Conservation (phyloP, 2,797 vertebrate species). For the Dallia pectoralis region DNA sequence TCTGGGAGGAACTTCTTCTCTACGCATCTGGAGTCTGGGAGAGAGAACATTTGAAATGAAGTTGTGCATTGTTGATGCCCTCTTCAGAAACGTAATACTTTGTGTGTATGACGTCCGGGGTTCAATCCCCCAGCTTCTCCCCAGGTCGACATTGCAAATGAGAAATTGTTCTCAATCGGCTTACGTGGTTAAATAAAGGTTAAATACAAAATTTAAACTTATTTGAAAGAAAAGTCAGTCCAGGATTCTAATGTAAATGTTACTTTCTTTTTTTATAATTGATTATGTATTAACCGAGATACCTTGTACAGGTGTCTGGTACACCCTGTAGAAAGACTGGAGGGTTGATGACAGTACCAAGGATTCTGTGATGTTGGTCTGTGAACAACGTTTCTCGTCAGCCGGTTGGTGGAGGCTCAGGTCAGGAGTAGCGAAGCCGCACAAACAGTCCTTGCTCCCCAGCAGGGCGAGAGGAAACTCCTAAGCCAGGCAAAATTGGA, state of each 20-base stretch:
- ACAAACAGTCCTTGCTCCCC: conserved; percentile 81
- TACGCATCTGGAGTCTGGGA: conserved; percentile 90
- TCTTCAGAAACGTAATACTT: background rate
- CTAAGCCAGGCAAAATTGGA: conserved; percentile 55
- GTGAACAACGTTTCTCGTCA: conserved; percentile 66
- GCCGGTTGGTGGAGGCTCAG: conserved; percentile 71
- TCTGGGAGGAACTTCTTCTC: conserved; percentile 89
- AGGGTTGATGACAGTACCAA: background rate
- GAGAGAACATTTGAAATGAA: background rate
- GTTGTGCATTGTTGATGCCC: background rate
- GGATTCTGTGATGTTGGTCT: background rate
- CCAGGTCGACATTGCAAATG: too few species aligned
- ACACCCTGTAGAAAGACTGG: conserved; percentile 78
- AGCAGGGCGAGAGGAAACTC: conserved; percentile 90
- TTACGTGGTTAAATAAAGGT: too few species aligned
- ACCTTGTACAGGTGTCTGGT: conserved; percentile 95
- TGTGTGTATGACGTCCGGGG: too few species aligned
- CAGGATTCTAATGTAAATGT: background rate
- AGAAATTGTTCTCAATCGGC: too few species aligned
- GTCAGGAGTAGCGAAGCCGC: conserved; percentile 79
- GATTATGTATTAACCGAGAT: conserved; percentile 24
- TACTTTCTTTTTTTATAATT: too few species aligned
- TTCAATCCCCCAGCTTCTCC: too few species aligned
- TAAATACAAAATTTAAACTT: background rate
- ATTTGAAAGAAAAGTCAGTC: background rate